Conservation (phyloP, 2,888 invertebrate species). For the Drosophila diplacantha region DNA sequence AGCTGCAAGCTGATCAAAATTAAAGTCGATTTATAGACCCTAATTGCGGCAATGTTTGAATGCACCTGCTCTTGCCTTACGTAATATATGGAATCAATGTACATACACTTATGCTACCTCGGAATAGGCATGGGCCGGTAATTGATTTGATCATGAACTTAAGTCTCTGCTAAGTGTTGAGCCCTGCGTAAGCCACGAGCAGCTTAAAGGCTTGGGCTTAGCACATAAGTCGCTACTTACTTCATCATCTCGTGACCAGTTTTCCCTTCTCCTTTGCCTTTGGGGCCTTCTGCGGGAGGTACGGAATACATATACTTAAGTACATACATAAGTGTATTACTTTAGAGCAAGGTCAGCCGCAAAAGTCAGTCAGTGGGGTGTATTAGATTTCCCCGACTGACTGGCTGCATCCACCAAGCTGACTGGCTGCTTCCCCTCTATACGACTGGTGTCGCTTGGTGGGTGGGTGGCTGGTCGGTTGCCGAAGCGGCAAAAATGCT, state of each 20-base stretch:
- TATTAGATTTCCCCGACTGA: constrained; percentile 49
- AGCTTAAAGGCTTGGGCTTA: constrained; percentile 16
- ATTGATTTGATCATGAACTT: constrained; percentile 69
- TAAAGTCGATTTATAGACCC: constrained; percentile 29
- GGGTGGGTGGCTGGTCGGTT: constrained; percentile 5
- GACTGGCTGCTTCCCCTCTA: background rate
- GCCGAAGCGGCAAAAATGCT: constrained; percentile 69
- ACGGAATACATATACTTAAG: constrained; percentile 18
- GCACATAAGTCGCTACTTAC: constrained; percentile 46
- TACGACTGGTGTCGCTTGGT: too few relatives aligned
- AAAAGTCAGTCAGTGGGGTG: constrained; percentile 47
- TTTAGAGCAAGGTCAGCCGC: constrained; percentile 49
- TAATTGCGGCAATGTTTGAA: constrained; percentile 27
- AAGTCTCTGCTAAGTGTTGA: constrained; percentile 39
- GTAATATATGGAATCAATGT: background rate
- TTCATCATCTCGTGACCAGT: constrained; percentile 35
- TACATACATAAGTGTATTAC: constrained; percentile 12
- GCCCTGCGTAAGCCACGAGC: constrained; percentile 33
- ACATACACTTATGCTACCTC: constrained; percentile 13
- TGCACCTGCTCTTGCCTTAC: constrained; percentile 14
- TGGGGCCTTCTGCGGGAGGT: constrained; percentile 34
- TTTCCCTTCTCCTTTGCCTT: constrained; percentile 33
- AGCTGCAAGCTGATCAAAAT: constrained; percentile 16
- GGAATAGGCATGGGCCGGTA: constrained; percentile 29
- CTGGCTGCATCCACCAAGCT: constrained; percentile 7